Conservation (phyloP, 2,113 vertebrate genomes). For the Tiliqua scincoides region DNA sequence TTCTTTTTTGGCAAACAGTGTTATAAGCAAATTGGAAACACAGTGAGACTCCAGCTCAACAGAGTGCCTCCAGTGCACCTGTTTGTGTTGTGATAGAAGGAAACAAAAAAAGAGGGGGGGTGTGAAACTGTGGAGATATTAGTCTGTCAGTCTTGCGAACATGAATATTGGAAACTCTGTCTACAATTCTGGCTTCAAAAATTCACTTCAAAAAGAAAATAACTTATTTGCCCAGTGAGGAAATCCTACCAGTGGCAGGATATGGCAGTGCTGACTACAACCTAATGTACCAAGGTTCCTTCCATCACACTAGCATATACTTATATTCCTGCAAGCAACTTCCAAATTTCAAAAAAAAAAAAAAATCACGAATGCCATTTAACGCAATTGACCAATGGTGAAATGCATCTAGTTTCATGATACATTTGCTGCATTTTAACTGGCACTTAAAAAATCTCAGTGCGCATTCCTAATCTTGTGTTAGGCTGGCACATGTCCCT, state of each 20-base stretch:
- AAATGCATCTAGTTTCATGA: neutral
- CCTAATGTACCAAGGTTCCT: neutral
- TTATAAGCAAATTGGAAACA: neutral
- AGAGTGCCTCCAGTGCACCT: neutral
- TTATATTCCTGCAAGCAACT: neutral
- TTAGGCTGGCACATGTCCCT: too few species aligned
- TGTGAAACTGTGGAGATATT: neutral
- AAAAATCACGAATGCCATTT: neutral
- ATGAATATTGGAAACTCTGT: neutral
- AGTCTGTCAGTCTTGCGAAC: neutral
- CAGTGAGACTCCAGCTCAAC: neutral
- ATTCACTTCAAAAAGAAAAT: neutral
- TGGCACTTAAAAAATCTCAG: too few species aligned
- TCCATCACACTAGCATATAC: neutral
- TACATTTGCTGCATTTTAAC: neutral
- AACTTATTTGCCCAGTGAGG: neutral
- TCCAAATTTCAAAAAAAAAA: neutral
- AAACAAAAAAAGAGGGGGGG: neutral
- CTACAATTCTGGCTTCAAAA: neutral
- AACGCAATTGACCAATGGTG: neutral
- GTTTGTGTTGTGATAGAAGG: neutral
- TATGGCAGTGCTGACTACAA: neutral
- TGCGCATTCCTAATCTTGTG: too few species aligned
- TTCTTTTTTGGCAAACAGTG: too few species aligned
- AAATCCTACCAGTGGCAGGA: neutral